Conservation (phyloP, 2,888 invertebrate species). For the Metacarcinus magister region DNA sequence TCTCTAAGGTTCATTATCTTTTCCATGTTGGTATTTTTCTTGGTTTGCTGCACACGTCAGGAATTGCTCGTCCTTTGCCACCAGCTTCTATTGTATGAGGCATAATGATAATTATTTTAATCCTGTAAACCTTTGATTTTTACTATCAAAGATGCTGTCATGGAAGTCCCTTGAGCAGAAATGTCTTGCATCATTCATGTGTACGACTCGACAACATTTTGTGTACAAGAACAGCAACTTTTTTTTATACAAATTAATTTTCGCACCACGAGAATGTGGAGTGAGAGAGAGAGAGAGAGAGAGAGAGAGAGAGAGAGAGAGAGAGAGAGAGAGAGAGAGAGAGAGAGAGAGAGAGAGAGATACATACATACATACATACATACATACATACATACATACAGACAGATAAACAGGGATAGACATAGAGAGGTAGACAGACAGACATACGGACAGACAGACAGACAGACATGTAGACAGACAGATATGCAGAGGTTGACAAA, state of each 20-base stretch:
- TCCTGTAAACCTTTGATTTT: not conserved
- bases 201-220: not conserved
- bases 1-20: not conserved
- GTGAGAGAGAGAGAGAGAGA: not conserved
- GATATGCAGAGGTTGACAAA: not conserved
- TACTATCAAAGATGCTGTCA: not conserved
- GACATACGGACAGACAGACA: not conserved
- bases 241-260: not conserved
- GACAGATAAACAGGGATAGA: too few species aligned
- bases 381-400: not conserved
- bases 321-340: slow-evolving; percentile 10
- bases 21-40: not conserved
- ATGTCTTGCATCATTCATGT: not conserved
- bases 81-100: not conserved
- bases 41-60: not conserved
- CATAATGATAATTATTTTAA: not conserved
- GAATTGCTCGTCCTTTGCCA: not conserved
- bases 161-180: not conserved
- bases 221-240: not conserved
- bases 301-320: slow-evolving; percentile 26
- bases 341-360: not conserved
- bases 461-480: not conserved
- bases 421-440: not conserved
- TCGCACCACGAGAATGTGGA: too few species aligned
- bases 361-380: not conserved